Evolutionary conservation across 2,797 vertebrate species (phyloP).

Genomic region (Artibeus lituratus): DNA sequence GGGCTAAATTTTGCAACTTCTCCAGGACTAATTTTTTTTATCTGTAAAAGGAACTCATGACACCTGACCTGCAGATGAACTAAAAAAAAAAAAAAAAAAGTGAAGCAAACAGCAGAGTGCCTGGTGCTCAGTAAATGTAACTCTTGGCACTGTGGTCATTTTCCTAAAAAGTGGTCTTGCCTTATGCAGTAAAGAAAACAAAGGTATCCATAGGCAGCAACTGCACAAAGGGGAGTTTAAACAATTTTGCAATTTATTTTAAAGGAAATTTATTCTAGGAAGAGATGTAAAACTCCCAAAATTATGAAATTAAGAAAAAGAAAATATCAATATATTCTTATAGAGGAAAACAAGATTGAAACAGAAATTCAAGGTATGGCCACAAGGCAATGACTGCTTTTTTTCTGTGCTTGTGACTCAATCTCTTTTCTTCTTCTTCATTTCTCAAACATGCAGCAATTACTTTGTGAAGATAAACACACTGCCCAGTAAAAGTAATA

Average conservation of each 20-base stretch:
- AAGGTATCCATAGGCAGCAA: neutral
- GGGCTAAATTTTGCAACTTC: neutral
- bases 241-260: neutral
- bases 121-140: neutral
- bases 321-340: neutral
- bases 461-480: neutral
- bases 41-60: neutral
- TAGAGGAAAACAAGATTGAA: neutral
- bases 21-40: neutral
- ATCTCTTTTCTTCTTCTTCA: neutral
- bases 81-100: neutral
- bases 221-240: neutral
- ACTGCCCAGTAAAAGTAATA: neutral
- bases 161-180: neutral
- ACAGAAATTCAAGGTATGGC: neutral
- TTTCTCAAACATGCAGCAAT: neutral
- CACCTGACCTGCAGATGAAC: neutral
- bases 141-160: fast-evolving
- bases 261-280: neutral
- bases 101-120: neutral
- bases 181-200: neutral
- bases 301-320: neutral
- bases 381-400: neutral
- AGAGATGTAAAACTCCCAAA: neutral
- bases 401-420: neutral